phyloP scores from a whole-genome alignment of 2,113 vertebrate genomes.

The Elanoides forficatus region DNA sequence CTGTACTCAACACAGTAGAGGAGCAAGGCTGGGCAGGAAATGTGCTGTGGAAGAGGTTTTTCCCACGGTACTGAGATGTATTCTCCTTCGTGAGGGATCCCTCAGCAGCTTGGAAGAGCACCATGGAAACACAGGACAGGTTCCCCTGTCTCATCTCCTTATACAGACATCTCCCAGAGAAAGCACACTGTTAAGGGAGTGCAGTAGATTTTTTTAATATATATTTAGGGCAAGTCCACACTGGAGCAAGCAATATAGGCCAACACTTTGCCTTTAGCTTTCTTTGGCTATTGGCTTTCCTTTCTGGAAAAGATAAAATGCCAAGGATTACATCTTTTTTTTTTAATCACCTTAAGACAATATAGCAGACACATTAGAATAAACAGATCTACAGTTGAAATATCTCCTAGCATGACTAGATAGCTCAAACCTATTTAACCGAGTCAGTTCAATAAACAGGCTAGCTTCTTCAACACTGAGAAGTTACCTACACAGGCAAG shows the following conservation, averaged over 20 bases:
- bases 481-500: not conserved
- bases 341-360: not conserved
- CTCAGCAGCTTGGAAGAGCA: not conserved
- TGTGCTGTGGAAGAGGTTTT: not conserved
- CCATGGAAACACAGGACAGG: conserved; percentile 28
- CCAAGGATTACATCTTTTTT: not conserved
- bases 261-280: not conserved
- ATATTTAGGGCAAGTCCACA: not conserved
- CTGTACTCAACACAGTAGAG: not conserved
- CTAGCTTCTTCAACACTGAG: not conserved
- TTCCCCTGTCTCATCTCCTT: not conserved
- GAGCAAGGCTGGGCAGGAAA: conserved; percentile 15
- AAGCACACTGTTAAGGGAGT: not conserved
- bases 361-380: not conserved
- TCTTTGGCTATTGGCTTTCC: not conserved
- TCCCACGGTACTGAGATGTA: not conserved
- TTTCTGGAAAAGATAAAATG: not conserved
- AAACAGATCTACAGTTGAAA: not conserved
- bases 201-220: not conserved
- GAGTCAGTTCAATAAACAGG: not conserved
- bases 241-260: not conserved
- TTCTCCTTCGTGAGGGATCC: not conserved
- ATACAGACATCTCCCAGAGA: not conserved
- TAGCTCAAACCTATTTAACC: not conserved
- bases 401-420: not conserved